Conservation (phyloP, 2,113 vertebrate genomes). For the Ochotona curzoniae region DNA sequence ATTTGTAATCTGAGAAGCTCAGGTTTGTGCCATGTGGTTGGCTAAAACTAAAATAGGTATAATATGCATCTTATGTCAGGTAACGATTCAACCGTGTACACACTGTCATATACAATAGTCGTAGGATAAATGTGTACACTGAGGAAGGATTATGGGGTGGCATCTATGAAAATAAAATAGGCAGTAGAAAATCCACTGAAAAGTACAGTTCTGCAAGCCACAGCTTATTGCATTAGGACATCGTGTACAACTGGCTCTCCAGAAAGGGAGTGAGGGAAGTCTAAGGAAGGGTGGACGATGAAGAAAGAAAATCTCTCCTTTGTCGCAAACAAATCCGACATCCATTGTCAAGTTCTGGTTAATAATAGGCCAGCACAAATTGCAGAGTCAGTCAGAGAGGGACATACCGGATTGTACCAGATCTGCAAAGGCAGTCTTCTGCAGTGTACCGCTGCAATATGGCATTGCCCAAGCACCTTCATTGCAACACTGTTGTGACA, state of each 20-base stretch:
- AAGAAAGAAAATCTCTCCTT: neutral
- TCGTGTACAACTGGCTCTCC: neutral
- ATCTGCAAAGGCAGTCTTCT: fast-evolving
- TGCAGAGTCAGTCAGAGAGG: neutral
- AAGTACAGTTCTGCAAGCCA: neutral
- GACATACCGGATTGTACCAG: fast-evolving
- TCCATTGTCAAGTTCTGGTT: neutral
- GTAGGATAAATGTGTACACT: neutral
- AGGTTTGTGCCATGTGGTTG: conserved; percentile 2
- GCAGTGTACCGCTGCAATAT: too few relatives aligned
- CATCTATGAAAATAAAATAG: conserved; percentile 17
- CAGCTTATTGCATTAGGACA: neutral
- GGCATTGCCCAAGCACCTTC: fast-evolving
- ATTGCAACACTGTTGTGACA: fast-evolving
- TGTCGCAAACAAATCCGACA: neutral
- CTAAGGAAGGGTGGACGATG: too few relatives aligned
- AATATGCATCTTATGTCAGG: neutral
- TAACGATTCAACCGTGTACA: neutral
- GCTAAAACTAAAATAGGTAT: neutral
- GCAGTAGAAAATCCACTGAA: neutral
- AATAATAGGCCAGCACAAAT: neutral
- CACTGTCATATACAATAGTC: neutral
- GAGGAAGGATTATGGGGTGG: neutral
- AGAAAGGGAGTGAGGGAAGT: neutral
- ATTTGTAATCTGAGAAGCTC: neutral